Conservation (phyloP, 2,888 invertebrate genomes). For the Parnassius mnemosyne region DNA sequence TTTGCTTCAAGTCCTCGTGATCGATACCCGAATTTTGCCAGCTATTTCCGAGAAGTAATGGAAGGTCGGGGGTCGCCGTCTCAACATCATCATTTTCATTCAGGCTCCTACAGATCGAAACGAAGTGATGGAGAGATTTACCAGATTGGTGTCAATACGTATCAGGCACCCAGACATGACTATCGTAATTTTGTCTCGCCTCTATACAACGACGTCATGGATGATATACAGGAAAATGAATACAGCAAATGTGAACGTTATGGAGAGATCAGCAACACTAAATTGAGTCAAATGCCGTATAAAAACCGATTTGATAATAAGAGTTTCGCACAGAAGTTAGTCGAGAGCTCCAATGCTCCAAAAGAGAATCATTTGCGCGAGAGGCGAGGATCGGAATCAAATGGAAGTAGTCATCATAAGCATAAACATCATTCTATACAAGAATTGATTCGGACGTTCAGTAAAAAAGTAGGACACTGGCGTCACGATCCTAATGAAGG, state of each 20-base stretch:
- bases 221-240: conserved; percentile 74
- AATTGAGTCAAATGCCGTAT: conserved; percentile 49
- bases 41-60: conserved; percentile 68
- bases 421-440: conserved; percentile 87
- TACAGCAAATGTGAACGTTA: conserved; percentile 74
- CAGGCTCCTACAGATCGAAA: conserved; percentile 49
- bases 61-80: conserved; percentile 47
- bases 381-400: conserved; percentile 63
- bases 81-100: conserved; percentile 46
- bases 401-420: conserved; percentile 49
- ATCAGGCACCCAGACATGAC: conserved; percentile 56
- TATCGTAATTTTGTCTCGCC: conserved; percentile 73
- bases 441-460: conserved; percentile 87
- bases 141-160: conserved; percentile 51
- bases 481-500: conserved; percentile 80
- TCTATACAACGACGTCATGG: conserved; percentile 69
- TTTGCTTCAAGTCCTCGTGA: conserved; percentile 70
- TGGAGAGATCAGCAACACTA: conserved; percentile 70
- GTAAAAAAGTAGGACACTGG: conserved; percentile 88
- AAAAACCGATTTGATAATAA: conserved; percentile 64
- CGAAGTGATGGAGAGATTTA: conserved; percentile 59
- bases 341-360: conserved; percentile 47
- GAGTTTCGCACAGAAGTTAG: conserved; percentile 67
- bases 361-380: conserved; percentile 48
- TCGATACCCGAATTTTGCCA: conserved; percentile 68